phyloP scores from a whole-genome alignment of 92 coral and sea anemone species.

The Anthopleura xanthogrammica region DNA sequence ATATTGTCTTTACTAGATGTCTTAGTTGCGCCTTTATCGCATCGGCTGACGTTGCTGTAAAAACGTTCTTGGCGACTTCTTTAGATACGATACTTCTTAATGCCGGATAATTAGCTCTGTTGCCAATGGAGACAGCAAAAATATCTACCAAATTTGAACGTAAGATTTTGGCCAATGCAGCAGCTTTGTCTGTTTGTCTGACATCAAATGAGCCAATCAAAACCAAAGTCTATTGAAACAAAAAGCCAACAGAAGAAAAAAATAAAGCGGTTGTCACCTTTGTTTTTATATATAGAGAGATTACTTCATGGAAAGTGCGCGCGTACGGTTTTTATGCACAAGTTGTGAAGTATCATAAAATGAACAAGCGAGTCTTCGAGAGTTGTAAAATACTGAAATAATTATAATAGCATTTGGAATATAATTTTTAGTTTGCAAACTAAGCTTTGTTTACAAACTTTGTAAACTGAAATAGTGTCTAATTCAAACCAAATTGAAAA shows the following conservation, averaged over 20 bases:
- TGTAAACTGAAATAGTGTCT: no score
- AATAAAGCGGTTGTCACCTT: no score
- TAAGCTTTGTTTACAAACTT: no score
- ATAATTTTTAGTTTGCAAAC: no score
- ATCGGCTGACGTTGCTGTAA: constrained; percentile 32
- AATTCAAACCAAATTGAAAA: no score
- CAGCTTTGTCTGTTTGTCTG: constrained; percentile 11
- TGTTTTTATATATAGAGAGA: no score
- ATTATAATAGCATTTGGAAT: no score
- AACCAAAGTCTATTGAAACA: constrained; percentile 22
- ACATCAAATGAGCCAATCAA: constrained; percentile 32
- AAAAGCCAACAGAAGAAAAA: not conserved
- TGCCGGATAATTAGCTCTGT: constrained; percentile 22
- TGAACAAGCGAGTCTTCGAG: no score
- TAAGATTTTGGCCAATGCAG: not conserved
- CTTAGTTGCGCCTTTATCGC: constrained; percentile 36
- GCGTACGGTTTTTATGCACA: no score
- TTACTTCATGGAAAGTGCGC: no score
- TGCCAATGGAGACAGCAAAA: constrained; percentile 37
- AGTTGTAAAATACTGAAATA: no score
- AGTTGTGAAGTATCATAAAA: no score
- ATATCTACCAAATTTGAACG: constrained; percentile 33
- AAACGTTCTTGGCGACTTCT: constrained; percentile 21
- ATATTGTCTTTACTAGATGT: constrained; percentile 11
- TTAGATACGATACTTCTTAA: constrained; percentile 29